Base-by-base conservation (phyloP, 2,113 vertebrate genomes). In the Ailuropoda melanoleuca region DNA sequence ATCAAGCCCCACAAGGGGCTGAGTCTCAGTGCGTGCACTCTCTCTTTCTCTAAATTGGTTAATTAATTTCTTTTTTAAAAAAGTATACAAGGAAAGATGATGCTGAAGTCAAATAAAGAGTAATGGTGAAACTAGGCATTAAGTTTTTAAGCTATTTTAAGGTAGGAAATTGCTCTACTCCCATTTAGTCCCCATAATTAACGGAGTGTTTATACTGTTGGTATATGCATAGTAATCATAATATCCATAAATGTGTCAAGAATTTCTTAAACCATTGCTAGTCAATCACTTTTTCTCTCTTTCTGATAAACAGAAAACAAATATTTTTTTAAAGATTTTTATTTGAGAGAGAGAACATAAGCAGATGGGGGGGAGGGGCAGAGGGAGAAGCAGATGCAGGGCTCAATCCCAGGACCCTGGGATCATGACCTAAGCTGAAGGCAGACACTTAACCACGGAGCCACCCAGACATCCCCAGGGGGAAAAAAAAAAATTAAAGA, bases 241-340 rank as follows among this genome's bases (percentile, higher is more conserved):
- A 50, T 48, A 43, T 68, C 4, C 23, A 87, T 11, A 58, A 88
- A 68, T 78, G 4, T 64, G 21, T 72, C 43, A 89, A 24, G 26
- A 53, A 50, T 50, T 15, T 74, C 26, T 62, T 93, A 93, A 88
- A 91, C 60, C 13, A 34, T 43, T 95, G 13, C n/a, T 72, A 56
- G 24, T 83, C 43, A 48, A 24, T 26, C 21, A 70, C 6, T 80
- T 83, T 95, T 12, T 66, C 91, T 88, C 46, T 85, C 23, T 74
- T 70, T 93, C 82, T 78, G 13, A 80, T 68, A 92, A 96, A 80
- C 29, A 83, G 21, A 19, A 92, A 66, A 77, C 74, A 68, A n/a
- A n/a, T 64, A 34, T 66, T 17, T 66, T 66, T 78, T 84, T 23
- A 0, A 18, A 64, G 62, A 5, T 50, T 43, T 86, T 75, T 53